Percentiles rank a stretch among this genome's conserved stretches.
These are phyloP conservation scores for Montipora capricornis DNA, from an alignment of 64 coral and sea anemone genomes.

Conservation along the genomic window DNA sequence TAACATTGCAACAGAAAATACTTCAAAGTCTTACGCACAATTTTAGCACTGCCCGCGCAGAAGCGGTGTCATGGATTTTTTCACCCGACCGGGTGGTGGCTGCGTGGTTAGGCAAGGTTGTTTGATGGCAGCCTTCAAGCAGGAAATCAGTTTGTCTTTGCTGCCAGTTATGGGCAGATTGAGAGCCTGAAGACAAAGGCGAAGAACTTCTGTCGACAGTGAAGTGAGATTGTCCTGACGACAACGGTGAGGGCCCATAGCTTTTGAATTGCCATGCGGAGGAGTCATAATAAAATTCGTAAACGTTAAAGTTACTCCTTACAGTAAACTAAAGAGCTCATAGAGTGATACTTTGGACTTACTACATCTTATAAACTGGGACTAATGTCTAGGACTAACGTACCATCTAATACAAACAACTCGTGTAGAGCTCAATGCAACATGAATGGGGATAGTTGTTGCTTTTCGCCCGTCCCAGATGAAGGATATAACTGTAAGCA, in stretches of 20 bases:
- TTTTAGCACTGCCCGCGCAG: too few species aligned
- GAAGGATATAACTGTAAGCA: too few species aligned
- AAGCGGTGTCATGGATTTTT: not conserved
- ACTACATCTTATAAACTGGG: not conserved
- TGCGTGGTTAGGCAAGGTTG: not conserved
- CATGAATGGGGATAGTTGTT: too few species aligned
- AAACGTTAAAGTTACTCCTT: not conserved
- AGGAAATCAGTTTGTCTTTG: too few species aligned
- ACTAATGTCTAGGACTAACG: not conserved
- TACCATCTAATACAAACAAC: too few species aligned
- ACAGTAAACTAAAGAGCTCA: not conserved
- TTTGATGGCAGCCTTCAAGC: not conserved
- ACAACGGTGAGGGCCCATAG: not conserved
- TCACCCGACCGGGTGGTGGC: not conserved
- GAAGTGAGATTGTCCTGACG: not conserved
- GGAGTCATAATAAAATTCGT: not conserved
- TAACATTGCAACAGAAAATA: too few species aligned
- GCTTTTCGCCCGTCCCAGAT: too few species aligned
- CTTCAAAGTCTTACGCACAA: too few species aligned
- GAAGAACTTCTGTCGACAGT: not conserved
- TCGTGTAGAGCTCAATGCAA: too few species aligned
- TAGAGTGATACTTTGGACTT: not conserved
- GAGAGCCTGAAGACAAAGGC: not conserved
- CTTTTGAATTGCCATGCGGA: not conserved
- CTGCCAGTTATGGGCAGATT: not conserved